These are phyloP conservation scores for Leucopsar rothschildi DNA, from an alignment of 2,113 vertebrate species.

Conservation along the genomic window DNA sequence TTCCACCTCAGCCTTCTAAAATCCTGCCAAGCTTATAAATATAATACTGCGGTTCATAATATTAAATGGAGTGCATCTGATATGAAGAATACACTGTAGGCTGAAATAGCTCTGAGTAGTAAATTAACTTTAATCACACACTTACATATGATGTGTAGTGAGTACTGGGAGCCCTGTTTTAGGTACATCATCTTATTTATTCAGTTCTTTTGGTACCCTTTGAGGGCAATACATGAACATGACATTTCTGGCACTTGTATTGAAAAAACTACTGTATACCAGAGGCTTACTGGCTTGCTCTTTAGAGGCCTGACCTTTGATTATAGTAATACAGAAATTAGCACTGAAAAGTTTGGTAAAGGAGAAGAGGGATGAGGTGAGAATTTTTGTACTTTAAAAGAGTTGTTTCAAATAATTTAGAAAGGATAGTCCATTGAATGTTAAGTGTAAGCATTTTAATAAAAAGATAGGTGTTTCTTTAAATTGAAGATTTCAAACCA, in stretches of 20 bases:
- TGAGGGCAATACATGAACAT: fast-evolving
- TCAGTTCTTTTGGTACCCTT: background rate
- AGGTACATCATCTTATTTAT: background rate
- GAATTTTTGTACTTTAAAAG: background rate
- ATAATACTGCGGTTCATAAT: background rate
- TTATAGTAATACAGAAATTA: background rate
- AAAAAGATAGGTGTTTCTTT: background rate
- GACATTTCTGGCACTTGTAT: background rate
- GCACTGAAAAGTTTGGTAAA: background rate
- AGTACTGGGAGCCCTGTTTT: background rate
- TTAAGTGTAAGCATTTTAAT: background rate
- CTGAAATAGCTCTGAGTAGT: background rate
- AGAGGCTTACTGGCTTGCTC: background rate
- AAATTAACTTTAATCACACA: background rate
- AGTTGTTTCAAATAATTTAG: background rate
- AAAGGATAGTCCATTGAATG: background rate
- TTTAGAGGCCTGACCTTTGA: background rate
- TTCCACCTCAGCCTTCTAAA: background rate
- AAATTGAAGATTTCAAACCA: background rate
- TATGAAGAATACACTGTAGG: background rate
- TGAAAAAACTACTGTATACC: background rate
- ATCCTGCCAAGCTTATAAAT: background rate
- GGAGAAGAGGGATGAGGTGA: background rate
- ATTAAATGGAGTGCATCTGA: background rate
- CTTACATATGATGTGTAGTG: background rate